phyloP scores from a whole-genome alignment of 2,113 vertebrate species.

The Thalassoma bifasciatum region DNA sequence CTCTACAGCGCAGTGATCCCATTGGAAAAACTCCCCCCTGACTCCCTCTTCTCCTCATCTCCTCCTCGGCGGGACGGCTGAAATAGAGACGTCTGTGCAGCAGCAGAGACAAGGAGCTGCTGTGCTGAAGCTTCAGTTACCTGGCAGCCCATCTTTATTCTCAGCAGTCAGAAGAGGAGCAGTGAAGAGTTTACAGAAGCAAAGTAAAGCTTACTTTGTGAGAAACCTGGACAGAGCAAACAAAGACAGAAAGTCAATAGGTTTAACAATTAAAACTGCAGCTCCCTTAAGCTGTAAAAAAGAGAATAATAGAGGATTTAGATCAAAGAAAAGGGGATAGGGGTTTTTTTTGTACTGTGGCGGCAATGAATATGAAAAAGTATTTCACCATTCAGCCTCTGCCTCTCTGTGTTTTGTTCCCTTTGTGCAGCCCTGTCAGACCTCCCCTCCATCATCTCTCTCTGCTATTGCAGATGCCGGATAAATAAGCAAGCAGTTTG shows the following conservation, averaged over 20 bases:
- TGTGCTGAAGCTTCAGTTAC: background rate
- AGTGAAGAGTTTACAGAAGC: constrained; percentile 15
- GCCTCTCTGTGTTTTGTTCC: constrained; percentile 4
- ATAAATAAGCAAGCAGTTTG: constrained; percentile 66
- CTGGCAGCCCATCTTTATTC: constrained; percentile 36
- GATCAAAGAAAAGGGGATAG: constrained; percentile 2
- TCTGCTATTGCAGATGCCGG: constrained; percentile 52
- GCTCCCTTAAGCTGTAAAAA: background rate
- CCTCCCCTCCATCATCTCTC: background rate
- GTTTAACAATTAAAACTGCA: constrained; percentile 9
- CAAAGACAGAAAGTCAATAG: constrained; percentile 4
- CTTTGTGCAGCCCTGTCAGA: constrained; percentile 22
- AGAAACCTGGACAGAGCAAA: constrained; percentile 29
- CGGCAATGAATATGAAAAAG: background rate
- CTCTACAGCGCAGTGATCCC: constrained; percentile 32
- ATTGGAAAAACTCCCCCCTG: constrained; percentile 13
- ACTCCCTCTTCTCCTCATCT: constrained; percentile 37
- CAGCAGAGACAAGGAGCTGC: constrained; percentile 15
- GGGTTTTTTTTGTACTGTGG: background rate
- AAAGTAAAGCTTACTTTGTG: constrained; percentile 20
- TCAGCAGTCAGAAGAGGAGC: constrained; percentile 22
- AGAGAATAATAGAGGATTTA: background rate
- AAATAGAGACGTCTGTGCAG: constrained; percentile 55
- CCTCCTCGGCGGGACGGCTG: constrained; percentile 21
- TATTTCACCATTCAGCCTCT: background rate